Percentiles rank a stretch among this genome's conserved stretches.
These are phyloP conservation scores for Drosophila albomicans DNA, from an alignment of 1,140 invertebrate genomes.

Conservation along the genomic window DNA sequence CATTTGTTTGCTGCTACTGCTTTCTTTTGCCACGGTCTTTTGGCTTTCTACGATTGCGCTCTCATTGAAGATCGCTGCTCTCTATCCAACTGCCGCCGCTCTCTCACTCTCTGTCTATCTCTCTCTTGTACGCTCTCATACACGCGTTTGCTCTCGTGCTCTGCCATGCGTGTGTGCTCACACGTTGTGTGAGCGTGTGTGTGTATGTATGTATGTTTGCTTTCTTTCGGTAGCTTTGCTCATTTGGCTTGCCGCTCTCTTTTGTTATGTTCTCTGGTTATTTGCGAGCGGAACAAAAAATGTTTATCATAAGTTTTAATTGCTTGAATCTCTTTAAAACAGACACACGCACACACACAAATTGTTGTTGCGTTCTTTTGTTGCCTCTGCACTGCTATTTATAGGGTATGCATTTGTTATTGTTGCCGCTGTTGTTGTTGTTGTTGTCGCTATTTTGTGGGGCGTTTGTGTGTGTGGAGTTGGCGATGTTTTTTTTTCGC, in stretches of 20 bases:
- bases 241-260: conserved; percentile 17
- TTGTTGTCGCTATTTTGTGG: conserved; percentile 43
- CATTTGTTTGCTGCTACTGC: conserved; percentile 41
- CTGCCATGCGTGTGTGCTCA: conserved; percentile 4
- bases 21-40: conserved; percentile 66
- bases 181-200: conserved; percentile 14
- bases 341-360: neutral
- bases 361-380: conserved; percentile 47
- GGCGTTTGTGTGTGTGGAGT: conserved; percentile 35
- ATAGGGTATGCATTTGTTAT: conserved; percentile 43
- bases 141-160: neutral
- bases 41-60: conserved; percentile 60
- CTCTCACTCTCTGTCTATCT: conserved; percentile 14
- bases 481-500: conserved; percentile 23
- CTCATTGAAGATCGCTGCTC: conserved; percentile 9
- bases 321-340: conserved; percentile 70
- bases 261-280: conserved; percentile 41
- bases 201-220: neutral
- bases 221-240: conserved; percentile 8
- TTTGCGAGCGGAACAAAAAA: conserved; percentile 32
- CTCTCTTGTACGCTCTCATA: conserved; percentile 12
- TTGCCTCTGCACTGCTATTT: conserved; percentile 45
- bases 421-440: conserved; percentile 27
- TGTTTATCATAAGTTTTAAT: conserved; percentile 82
- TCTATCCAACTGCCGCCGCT: neutral